Base-by-base conservation (phyloP, 2,113 vertebrate genomes). In the Recurvirostra avosetta region DNA sequence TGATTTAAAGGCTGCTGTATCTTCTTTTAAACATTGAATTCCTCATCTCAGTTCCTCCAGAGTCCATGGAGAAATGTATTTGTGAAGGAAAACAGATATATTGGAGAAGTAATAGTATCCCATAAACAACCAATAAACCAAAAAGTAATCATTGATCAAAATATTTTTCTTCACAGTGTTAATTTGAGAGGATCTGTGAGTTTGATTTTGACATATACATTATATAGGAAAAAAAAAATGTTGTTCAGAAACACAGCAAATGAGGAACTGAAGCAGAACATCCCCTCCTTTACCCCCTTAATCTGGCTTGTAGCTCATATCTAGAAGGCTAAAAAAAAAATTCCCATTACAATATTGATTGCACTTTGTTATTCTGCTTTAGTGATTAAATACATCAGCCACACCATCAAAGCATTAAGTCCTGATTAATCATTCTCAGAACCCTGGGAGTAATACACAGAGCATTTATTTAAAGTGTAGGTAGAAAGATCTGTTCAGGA, bases 361-460 rank as follows among this genome's bases (percentile, higher is more conserved):
- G 86, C 71, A 75, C 45, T 87, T 93, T 94, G 52, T 95, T 95
- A 92, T 92, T 95, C 92, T 92, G 53, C 75, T 93, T 92, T 95
- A 56, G 32, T 97, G 93, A 96, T 97, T 95, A 92, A 96, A 97
- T 75, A 88, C 72, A 79, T 76, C 95, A 96, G 26, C 75, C 55
- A 67, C 53, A 89, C 50, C 66, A 70, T 88, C 78, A 81, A 58
- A 79, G 52, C 66, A 82, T 87, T 96, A 91, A 94, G 8, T 65
- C 63, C 61, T 96, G 94, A 94, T 97, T 95, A 96, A 97, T 96
- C 84, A 93, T 90, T 86, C 94, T 90, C 76, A 88, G 73, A 95
- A 68, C 11, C 47, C 47, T 3, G 2, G 70, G 47, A 50, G 20
- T 82, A 94, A 87, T 58, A 88, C 16, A 56, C 27, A 38, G 74